phyloP scores from a whole-genome alignment of 2,113 vertebrate species.

The Plectropomus leopardus region DNA sequence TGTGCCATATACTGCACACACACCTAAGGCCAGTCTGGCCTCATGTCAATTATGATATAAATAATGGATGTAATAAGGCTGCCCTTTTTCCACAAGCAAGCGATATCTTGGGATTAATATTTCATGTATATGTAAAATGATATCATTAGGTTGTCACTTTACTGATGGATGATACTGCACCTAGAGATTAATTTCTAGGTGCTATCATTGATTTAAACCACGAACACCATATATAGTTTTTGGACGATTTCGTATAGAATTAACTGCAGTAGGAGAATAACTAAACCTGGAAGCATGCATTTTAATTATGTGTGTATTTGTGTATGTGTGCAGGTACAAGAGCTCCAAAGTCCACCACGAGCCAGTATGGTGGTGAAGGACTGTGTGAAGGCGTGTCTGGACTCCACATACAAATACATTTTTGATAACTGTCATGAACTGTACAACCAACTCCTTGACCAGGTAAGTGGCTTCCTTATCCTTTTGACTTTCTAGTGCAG shows the following conservation, averaged over 20 bases:
- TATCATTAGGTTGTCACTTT: constrained; percentile 4
- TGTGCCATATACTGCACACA: constrained; percentile 14
- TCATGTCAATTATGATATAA: constrained; percentile 43
- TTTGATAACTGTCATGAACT: constrained; percentile 98
- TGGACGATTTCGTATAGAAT: neutral
- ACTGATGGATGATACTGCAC: neutral
- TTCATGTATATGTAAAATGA: constrained; percentile 31
- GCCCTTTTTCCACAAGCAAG: constrained; percentile 16
- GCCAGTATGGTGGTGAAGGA: constrained; percentile 96
- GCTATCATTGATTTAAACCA: constrained; percentile 2
- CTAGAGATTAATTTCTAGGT: constrained; percentile 12
- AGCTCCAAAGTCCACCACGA: constrained; percentile 94
- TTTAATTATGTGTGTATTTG: neutral
- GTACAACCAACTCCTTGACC: constrained; percentile 94
- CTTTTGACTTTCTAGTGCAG: neutral
- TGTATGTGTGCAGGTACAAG: constrained; percentile 90
- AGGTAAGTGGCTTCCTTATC: constrained; percentile 84
- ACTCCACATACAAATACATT: constrained; percentile 97
- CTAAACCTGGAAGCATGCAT: neutral
- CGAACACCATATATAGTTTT: neutral
- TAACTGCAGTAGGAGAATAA: neutral
- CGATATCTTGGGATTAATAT: constrained; percentile 38
- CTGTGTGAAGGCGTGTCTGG: constrained; percentile 94
- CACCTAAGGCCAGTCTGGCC: constrained; percentile 19
- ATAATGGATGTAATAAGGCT: constrained; percentile 52